Base-by-base conservation (phyloP, 2,113 vertebrate genomes). In the Nesospiza acunhae region DNA sequence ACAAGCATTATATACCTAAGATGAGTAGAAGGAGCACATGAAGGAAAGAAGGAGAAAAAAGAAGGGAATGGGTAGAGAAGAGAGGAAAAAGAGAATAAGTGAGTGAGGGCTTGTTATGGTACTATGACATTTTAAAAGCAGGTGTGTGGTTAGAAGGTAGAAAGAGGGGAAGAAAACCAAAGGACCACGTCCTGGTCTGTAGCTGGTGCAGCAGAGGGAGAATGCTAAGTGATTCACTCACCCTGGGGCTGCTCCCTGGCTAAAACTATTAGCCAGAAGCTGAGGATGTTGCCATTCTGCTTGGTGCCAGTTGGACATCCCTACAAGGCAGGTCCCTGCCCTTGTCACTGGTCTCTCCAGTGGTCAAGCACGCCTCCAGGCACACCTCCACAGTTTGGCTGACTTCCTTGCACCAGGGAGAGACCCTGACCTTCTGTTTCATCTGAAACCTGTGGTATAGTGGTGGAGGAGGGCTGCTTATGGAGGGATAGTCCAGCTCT, bases 61-160 rank as follows among this genome's bases (percentile, higher is more conserved):
- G 47, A 76, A 42, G 20, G 18, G 44, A 35, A 62, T 1, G 6
- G 19, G 24, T 69, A 28, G 73, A 64, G 24, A 80, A 69, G 35
- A 79, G 26, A 42, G 28, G 21, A 31, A 37, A 78, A 26, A 31
- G 39, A 68, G 13, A 62, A 47, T 0, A 6, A 64, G 50, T 0
- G 0, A 42, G 35, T 5, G 10, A 67, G 44, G 49, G 16, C 21
- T 68, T 68, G 13, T 42, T 44, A 35, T 24, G 35, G 39, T 83
- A 33, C 31, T 31, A 0, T 16, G 42, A 46, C 1, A 1, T 58
- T 79, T 87, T 44, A 41, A 50, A 90, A 83, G 41, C 26, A 50
- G 17, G 6, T 24, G 13, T 41, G 27, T 17, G 27, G 39, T 55
- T 69, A 70, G 19, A 41, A 30, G 30, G 46, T 60, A 44, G 37